Base-by-base conservation (phyloP, 2,113 vertebrate species). In the Thamnaconus septentrionalis region DNA sequence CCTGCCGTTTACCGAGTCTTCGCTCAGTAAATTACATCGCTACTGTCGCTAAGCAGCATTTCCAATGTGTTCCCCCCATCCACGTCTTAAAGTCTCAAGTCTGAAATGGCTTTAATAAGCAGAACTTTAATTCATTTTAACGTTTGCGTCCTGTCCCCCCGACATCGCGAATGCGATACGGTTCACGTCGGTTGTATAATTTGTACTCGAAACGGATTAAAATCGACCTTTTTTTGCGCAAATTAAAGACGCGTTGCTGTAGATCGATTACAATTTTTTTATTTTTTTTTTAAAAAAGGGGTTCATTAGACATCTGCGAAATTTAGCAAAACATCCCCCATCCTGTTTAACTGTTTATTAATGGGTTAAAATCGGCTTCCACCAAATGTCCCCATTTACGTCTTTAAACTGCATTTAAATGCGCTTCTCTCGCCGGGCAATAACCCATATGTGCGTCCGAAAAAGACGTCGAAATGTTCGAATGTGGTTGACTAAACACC, bases 401-500 rank as follows among this genome's bases (percentile, higher is more conserved):
- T 31, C 18, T 31, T 31, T 31, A 31, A 31, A 31, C 18, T 31
- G 18, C 18, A 31, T 31, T 31, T 31, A 31, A 68, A n/a, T 50
- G 48, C 9, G 4, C n/a, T 52, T 12, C 55, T 68, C 10, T 71
- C 66, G 40, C 5, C 47, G 73, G 67, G 58, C 69, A 70, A 80
- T 76, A 31, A 66, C 67, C 74, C 64, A 47, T 57, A 73, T 75
- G 63, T 69, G 59, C 4, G 42, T 18, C 60, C 65, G 57, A 64
- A 74, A 57, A 64, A 73, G 51, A 53, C 62, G 52, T 54, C 51
- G 61, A 56, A 71, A 64, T 61, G 75, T 56, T 44, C 66, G 45
- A 76, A 11, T 66, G 57, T 18, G 55, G 64, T 75, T 72, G 85
- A 84, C 79, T 69, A 64, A 78, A 85, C 82, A n/a, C 54, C 85